Evolutionary conservation across 2,797 vertebrate genomes (phyloP), one percentile per base, ranked within the genome.

Genomic region (Tympanoctomys barrerae): DNA sequence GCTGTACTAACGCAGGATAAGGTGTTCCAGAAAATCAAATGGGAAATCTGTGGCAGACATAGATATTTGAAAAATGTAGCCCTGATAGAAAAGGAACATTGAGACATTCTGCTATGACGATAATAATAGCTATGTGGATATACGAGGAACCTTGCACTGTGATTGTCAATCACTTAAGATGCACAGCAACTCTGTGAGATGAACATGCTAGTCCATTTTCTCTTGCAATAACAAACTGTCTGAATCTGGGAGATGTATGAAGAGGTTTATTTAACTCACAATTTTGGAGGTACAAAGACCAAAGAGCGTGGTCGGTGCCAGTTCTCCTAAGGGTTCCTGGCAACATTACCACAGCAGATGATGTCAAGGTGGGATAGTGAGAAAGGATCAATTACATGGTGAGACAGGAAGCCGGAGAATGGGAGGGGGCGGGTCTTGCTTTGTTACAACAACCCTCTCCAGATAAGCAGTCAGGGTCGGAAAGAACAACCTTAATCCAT

Each of bases 171-270:
- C 26, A 36, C 5, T 31, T 54, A 39, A 54, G 28, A 22, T 2
- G 0, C 26, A 2, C 1, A 31, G 42, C 19, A 24, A 21, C 31
- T 8, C 46, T 46, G 64, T 6, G 57, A 54, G 46, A 36, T 2
- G 33, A 75, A 24, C 11, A 33, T n/a, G 52, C 12, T 61, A 36
- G 52, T 31, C 18, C 28, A 31, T 36, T 86, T n/a, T 36, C 46
- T 21, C 28, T 66, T 26, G 31, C 36, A 24, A 14, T 61, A 26
- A 42, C 70, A 88, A 87, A 73, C 54, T 87, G 31, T 36, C 57
- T 24, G 28, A 75, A 70, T 4, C 85, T 16, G 22, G 42, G 39
- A 26, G 13, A 88, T 19, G 4, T 26, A 49, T 49, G 13, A n/a
- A 49, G 54, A 75, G 19, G 39, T 61, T 88, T 61, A 33, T 61